Conservation (phyloP, 1,140 invertebrate genomes). For the Sarcophaga peregrina region DNA sequence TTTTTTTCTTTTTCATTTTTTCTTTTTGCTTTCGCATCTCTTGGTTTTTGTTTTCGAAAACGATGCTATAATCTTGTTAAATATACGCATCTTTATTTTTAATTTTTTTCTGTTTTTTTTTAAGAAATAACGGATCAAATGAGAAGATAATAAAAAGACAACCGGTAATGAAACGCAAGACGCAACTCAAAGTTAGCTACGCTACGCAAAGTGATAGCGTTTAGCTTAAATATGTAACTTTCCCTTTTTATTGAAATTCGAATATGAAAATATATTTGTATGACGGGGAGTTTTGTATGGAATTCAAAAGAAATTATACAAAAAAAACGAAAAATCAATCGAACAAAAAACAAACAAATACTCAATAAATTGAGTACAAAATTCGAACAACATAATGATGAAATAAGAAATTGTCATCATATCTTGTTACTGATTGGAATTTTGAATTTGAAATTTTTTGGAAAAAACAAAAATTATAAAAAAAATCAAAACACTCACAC, state of each 20-base stretch:
- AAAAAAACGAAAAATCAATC: too few relatives aligned
- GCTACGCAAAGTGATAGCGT: background rate
- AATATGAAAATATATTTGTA: conserved; percentile 16
- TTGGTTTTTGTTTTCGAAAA: background rate
- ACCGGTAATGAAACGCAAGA: background rate
- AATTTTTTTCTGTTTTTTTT: too few relatives aligned
- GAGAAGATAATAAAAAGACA: conserved; percentile 3
- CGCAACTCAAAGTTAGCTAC: background rate
- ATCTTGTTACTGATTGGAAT: too few relatives aligned
- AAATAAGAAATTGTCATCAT: too few relatives aligned
- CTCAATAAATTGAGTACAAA: too few relatives aligned
- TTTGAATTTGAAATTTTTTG: too few relatives aligned
- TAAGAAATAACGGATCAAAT: background rate
- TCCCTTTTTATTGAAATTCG: conserved; percentile 26
- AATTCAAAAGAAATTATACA: background rate
- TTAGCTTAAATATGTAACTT: conserved; percentile 13
- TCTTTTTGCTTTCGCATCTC: too few relatives aligned
- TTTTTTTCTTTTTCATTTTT: too few relatives aligned
- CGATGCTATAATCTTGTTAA: conserved; percentile 7
- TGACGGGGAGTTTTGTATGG: background rate
- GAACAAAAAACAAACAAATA: background rate
- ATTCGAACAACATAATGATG: too few relatives aligned
- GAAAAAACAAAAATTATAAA: too few relatives aligned
- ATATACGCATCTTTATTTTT: background rate
- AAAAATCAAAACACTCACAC: too few relatives aligned